Percentiles rank a stretch among this genome's conserved stretches.
These are phyloP conservation scores for Rhinogobius similis DNA, from an alignment of 2,113 vertebrate genomes.

Conservation along the genomic window DNA sequence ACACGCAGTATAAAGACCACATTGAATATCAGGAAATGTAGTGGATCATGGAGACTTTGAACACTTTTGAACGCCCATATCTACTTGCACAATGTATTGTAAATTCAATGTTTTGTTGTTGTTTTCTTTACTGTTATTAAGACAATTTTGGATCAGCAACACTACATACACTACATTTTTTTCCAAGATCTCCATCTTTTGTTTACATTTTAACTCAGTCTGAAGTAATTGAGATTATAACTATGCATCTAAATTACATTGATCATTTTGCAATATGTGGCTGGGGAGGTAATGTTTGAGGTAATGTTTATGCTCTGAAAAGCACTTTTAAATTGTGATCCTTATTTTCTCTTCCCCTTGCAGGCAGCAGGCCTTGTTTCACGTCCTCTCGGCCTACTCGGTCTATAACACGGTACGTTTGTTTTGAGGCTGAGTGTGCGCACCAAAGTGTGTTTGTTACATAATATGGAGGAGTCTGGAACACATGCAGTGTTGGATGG, in stretches of 20 bases:
- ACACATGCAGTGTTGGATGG: slow-evolving; percentile 9
- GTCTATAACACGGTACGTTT: slow-evolving; percentile 91
- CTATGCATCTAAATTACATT: too few species aligned
- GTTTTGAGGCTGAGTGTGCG: slow-evolving; percentile 1
- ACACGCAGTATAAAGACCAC: neutral
- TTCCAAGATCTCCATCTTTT: too few species aligned
- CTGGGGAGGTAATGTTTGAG: neutral
- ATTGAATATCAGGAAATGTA: too few species aligned
- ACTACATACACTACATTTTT: too few species aligned
- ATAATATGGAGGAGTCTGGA: slow-evolving; percentile 27
- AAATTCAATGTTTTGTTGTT: too few species aligned
- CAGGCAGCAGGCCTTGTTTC: slow-evolving; percentile 90
- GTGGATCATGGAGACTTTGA: neutral
- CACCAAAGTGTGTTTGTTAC: slow-evolving; percentile 10
- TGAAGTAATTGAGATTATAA: too few species aligned
- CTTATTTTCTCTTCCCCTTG: slow-evolving; percentile 55
- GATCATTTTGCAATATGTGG: too few species aligned
- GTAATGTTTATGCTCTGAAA: neutral
- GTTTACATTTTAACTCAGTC: too few species aligned
- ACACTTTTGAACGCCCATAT: too few species aligned
- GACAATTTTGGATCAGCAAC: too few species aligned
- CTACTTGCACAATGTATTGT: too few species aligned
- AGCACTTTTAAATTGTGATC: neutral
- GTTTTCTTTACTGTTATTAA: too few species aligned
- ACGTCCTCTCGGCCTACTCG: slow-evolving; percentile 90